Conservation (phyloP, 2,113 vertebrate genomes). For the Tautogolabrus adspersus region DNA sequence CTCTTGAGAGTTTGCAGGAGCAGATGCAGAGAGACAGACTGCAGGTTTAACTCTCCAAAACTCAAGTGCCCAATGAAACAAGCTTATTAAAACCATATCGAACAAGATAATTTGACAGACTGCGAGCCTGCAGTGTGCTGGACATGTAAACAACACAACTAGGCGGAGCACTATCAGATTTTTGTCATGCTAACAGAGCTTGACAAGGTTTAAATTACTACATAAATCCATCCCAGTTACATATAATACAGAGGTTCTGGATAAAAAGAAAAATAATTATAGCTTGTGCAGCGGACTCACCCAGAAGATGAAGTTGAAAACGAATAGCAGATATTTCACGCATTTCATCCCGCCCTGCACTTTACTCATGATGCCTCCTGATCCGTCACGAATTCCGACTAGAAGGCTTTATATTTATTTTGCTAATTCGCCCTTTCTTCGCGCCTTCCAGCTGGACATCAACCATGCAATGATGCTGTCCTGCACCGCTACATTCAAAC, state of each 20-base stretch:
- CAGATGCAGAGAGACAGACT: conserved; percentile 18
- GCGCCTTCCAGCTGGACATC: conserved; percentile 34
- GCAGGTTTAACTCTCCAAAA: not conserved
- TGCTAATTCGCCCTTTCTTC: not conserved
- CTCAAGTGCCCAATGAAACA: not conserved
- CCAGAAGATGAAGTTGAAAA: conserved; percentile 97
- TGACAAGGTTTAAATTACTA: not conserved
- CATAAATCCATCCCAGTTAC: too few relatives aligned
- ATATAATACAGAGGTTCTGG: not conserved
- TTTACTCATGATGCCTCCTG: conserved; percentile 85
- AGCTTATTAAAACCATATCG: conserved; percentile 9
- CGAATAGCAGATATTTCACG: conserved; percentile 94
- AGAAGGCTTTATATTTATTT: not conserved
- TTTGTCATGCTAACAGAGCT: not conserved
- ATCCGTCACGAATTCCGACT: conserved; percentile 31
- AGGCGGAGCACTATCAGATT: conserved; percentile 6
- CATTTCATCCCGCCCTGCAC: conserved; percentile 91
- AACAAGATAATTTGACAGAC: not conserved
- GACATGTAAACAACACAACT: conserved; percentile 30
- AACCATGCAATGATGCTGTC: conserved; percentile 42
- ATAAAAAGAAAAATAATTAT: not conserved
- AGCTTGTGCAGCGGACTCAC: conserved; percentile 80
- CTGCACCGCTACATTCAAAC: conserved; percentile 52
- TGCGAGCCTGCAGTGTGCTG: not conserved
- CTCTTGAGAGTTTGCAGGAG: not conserved